Conservation (phyloP, 2,888 invertebrate genomes). For the Hypsopygia costalis region DNA sequence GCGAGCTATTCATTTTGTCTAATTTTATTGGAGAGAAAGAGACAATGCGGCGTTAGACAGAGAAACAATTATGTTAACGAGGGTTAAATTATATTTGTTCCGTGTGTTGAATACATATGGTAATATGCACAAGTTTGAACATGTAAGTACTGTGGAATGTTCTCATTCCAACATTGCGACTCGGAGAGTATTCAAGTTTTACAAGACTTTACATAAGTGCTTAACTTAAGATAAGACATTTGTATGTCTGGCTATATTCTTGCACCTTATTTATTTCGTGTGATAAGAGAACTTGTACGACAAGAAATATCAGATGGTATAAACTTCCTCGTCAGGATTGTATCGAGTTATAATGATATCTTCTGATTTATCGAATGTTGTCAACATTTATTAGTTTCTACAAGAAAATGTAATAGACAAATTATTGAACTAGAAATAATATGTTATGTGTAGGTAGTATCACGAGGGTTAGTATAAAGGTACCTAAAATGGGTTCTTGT, state of each 20-base stretch:
- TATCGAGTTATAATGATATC: not conserved
- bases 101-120: constrained; percentile 43
- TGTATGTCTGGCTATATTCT: constrained; percentile 4
- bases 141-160: constrained; percentile 25
- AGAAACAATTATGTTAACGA: constrained; percentile 47
- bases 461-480: no score
- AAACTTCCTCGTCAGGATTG: not conserved
- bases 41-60: constrained; percentile 26
- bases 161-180: constrained; percentile 20
- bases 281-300: constrained; percentile 6
- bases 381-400: not conserved
- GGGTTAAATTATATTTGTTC: constrained; percentile 57
- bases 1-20: constrained; percentile 41
- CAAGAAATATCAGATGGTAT: not conserved
- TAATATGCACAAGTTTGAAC: constrained; percentile 32
- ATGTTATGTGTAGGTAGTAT: no score
- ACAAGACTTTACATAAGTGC: constrained; percentile 21
- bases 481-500: no score
- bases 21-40: constrained; percentile 27
- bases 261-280: constrained; percentile 4
- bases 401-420: no score
- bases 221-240: constrained; percentile 5
- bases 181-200: constrained; percentile 23
- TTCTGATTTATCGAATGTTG: not conserved
- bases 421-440: no score